These are phyloP conservation scores for Euphonia xanthogaster DNA, from an alignment of 2,797 vertebrate species.

Conservation along the genomic window DNA sequence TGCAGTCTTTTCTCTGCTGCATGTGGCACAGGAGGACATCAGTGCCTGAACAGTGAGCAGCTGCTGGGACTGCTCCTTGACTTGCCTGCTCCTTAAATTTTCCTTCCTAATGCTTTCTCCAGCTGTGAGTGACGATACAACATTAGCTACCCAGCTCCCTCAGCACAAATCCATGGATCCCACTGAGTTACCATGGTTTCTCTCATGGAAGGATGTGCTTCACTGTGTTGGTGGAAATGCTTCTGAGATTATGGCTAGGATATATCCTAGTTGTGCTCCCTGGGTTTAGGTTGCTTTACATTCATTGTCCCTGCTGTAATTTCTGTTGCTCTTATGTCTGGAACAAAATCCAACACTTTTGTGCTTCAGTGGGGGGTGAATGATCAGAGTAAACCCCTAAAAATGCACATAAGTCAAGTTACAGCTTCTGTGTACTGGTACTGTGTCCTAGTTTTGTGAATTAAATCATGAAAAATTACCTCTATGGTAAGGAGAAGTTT, in stretches of 20 bases:
- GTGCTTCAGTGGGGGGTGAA: background rate
- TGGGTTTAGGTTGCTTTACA: background rate
- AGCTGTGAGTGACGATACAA: background rate
- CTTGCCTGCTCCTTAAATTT: background rate
- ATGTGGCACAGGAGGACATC: background rate
- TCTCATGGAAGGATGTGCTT: background rate
- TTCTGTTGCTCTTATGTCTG: background rate
- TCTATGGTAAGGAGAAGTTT: background rate
- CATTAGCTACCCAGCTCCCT: background rate
- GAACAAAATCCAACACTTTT: background rate
- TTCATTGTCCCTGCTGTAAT: background rate
- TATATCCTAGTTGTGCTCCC: background rate
- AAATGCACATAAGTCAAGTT: background rate
- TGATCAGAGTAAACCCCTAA: background rate
- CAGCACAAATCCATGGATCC: background rate
- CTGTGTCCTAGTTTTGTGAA: background rate
- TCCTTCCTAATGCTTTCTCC: background rate
- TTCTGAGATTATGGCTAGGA: background rate
- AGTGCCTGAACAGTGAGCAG: background rate
- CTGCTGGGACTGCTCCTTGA: background rate
- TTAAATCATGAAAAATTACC: background rate
- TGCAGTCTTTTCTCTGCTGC: background rate
- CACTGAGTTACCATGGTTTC: conserved; percentile 42
- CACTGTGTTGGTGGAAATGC: background rate
- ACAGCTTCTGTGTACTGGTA: background rate